Evolutionary conservation across 2,797 vertebrate genomes (phyloP).

Genomic region (Pelodytes ibericus): DNA sequence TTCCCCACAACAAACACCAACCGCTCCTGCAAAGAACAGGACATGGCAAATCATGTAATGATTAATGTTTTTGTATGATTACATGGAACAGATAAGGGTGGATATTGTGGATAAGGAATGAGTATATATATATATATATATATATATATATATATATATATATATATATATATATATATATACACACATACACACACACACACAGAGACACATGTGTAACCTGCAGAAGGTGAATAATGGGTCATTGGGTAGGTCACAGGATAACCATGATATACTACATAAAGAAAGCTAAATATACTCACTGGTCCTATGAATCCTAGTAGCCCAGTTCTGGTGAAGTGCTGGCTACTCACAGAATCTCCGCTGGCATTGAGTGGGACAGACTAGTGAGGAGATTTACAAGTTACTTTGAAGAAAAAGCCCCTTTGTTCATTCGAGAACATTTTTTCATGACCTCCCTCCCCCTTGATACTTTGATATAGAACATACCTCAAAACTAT

Average conservation of each 20-base stretch:
- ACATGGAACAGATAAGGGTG: too few relatives aligned
- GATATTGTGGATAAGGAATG: too few relatives aligned
- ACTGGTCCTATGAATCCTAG: constrained; percentile 94
- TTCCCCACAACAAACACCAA: constrained; percentile 93
- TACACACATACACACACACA: too few relatives aligned
- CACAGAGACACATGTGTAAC: too few relatives aligned
- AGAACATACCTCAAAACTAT: constrained; percentile 85
- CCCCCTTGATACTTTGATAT: not conserved
- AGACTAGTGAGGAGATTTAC: constrained; percentile 59
- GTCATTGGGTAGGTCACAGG: not conserved
- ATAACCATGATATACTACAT: not conserved
- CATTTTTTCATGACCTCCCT: too few relatives aligned
- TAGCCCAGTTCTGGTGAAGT: constrained; percentile 90
- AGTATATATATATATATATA: too few relatives aligned
- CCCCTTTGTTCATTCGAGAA: too few relatives aligned
- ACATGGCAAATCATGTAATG: not conserved
- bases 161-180: too few relatives aligned
- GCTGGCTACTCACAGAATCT: constrained; percentile 78
- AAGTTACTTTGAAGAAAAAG: too few relatives aligned
- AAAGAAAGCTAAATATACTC: constrained; percentile 61
- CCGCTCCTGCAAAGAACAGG: constrained; percentile 78
- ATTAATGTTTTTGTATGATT: too few relatives aligned
- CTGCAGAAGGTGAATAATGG: too few relatives aligned
- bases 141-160: too few relatives aligned
- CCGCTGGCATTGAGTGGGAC: constrained; percentile 77